Evolutionary conservation across 1,140 invertebrate genomes (phyloP).

Genomic region (Drosophila grimshawi): DNA sequence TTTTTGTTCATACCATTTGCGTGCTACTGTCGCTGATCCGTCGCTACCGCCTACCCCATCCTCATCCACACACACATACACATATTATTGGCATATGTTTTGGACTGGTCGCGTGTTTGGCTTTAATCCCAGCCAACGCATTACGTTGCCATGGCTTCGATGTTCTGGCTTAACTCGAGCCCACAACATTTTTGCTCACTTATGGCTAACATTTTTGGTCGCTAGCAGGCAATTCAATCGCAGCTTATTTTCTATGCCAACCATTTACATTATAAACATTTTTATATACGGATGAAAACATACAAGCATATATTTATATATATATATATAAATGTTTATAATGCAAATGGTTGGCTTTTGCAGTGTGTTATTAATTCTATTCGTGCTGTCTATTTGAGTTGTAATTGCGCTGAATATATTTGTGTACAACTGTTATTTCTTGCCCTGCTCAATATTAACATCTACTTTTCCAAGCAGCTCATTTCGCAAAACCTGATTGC

Average conservation of each 20-base stretch:
- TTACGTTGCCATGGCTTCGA: constrained; percentile 55
- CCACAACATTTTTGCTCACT: constrained; percentile 44
- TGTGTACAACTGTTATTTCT: neutral
- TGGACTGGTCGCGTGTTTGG: constrained; percentile 44
- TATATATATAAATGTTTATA: constrained; percentile 8
- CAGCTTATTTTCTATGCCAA: constrained; percentile 35
- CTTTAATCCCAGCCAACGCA: constrained; percentile 68
- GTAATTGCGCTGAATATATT: neutral
- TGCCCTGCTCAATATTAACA: neutral
- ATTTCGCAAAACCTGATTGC: neutral
- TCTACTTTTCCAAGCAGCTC: neutral
- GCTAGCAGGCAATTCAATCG: constrained; percentile 31
- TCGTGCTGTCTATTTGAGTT: constrained; percentile 1
- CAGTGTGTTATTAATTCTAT: neutral
- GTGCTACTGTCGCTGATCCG: constrained; percentile 62
- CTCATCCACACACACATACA: constrained; percentile 14
- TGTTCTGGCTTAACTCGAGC: constrained; percentile 31
- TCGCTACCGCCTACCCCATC: constrained; percentile 7
- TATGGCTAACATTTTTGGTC: constrained; percentile 37
- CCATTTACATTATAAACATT: too few relatives aligned
- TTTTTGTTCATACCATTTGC: constrained; percentile 68
- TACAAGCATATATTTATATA: too few relatives aligned
- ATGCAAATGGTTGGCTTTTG: constrained; percentile 21
- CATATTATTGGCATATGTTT: constrained; percentile 58
- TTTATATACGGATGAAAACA: too few relatives aligned